Conservation (phyloP, 2,888 invertebrate genomes). For the Elegia similella region DNA sequence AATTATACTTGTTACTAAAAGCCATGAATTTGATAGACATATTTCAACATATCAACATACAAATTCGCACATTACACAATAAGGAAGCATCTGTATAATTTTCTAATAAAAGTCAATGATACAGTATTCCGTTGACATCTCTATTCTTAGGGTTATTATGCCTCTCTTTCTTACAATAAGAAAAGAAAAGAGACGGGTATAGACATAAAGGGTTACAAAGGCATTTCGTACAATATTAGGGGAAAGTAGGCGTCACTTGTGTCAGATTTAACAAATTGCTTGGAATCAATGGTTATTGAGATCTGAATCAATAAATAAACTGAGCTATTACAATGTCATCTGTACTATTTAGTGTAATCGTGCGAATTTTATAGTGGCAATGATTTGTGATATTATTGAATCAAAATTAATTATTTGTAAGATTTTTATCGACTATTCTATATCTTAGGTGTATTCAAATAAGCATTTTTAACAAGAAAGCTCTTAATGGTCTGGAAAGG, state of each 20-base stretch:
- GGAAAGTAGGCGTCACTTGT: conserved; percentile 67
- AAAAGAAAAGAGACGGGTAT: conserved; percentile 31
- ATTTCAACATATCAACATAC: background rate
- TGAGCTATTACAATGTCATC: conserved; percentile 4
- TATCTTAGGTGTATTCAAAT: too few relatives aligned
- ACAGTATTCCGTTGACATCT: conserved; percentile 45
- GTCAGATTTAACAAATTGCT: conserved; percentile 73
- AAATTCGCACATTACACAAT: conserved; percentile 17
- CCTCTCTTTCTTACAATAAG: conserved; percentile 29
- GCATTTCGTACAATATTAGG: conserved; percentile 56
- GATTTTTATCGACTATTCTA: background rate
- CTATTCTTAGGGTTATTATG: conserved; percentile 42
- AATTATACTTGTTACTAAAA: too few relatives aligned
- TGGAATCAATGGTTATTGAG: conserved; percentile 50
- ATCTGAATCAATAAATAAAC: conserved; percentile 16
- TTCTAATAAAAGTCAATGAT: conserved; percentile 56
- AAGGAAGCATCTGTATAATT: conserved; percentile 55
- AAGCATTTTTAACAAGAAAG: too few relatives aligned
- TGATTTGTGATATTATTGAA: background rate
- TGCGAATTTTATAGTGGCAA: conserved; percentile 2
- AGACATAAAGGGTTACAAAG: conserved; percentile 38
- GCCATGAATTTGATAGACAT: background rate
- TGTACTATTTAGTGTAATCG: conserved; percentile 7
- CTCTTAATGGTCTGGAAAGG: too few relatives aligned
- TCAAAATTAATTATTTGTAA: background rate